Conservation (phyloP, 2,113 vertebrate genomes). For the Abramis brama region DNA sequence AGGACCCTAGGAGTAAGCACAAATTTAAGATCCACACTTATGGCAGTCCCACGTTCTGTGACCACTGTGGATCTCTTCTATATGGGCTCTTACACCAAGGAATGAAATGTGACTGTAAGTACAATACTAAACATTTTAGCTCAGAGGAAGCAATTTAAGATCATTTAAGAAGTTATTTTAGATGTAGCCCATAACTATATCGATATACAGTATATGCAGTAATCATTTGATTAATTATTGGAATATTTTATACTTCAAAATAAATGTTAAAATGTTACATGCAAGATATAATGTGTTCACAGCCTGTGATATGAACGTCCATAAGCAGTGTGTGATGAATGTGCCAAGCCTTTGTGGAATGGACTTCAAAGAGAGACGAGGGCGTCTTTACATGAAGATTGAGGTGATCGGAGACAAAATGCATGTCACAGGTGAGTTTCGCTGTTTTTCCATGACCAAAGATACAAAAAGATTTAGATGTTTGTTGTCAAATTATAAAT, state of each 20-base stretch:
- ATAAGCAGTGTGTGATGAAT: conserved; percentile 94
- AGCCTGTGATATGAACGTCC: conserved; percentile 98
- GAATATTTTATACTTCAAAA: not conserved
- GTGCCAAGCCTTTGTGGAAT: conserved; percentile 96
- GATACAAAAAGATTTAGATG: no score
- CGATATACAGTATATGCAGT: not conserved
- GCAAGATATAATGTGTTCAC: conserved; percentile 46
- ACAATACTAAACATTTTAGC: not conserved
- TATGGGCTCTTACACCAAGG: conserved; percentile 97
- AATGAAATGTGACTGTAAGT: conserved; percentile 96
- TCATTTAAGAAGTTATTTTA: not conserved
- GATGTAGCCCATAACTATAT: not conserved
- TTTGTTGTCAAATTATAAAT: no score
- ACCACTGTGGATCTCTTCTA: conserved; percentile 83
- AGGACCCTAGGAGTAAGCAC: conserved; percentile 98
- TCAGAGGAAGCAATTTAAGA: no score
- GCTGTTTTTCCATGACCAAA: no score
- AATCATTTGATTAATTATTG: not conserved
- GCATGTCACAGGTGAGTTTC: conserved; percentile 85
- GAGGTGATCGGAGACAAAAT: conserved; percentile 87
- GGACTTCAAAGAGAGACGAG: conserved; percentile 92
- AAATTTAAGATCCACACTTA: conserved; percentile 99
- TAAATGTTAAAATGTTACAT: not conserved
- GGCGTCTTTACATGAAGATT: conserved; percentile 89
- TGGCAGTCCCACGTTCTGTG: conserved; percentile 96